Base-by-base conservation (phyloP, 2,113 vertebrate species). In the Mobula birostris region DNA sequence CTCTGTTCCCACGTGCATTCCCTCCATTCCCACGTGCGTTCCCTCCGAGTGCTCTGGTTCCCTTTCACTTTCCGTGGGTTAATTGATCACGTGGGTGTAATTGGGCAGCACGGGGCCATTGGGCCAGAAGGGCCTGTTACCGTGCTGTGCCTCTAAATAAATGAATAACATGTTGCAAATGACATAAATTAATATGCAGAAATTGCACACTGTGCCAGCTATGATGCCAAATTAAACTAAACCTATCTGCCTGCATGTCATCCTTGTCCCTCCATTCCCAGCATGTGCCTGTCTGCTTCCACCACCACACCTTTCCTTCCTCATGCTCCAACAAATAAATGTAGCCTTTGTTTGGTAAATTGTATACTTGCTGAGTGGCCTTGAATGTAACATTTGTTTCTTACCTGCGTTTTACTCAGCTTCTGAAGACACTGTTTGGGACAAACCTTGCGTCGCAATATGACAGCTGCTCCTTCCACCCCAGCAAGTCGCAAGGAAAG, bases 391-490 rank as follows among this genome's bases (percentile, higher is more conserved):
- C 36, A 40, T 19, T 83, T 88, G 29, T 5, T 66, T 93, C 19
- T 92, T 11, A 74, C 7, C 19, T 92, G 70, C 29, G 6, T 76
- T 48, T 36, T 15, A 11, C 29, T 93, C 88, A 99, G 99, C 94
- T 99, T 61, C 82, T 99, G 95, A 99, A 99, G 96, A 98, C 99
- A 0, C 96, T 99, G 94, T 99, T 99, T 95, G 99, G 99, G 32
- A 99, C 98, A 94, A 99, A 99, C 95, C 95, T 99, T 96, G 98
- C 98, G 36, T 99, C 98, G 56, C 98, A 99, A 95, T 98, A 97
- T 0, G 99, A 99, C 9, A 97, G 98, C 27, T 95, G 97, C 0
- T 97, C 97, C 32, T 98, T 98, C 12, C 97, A 98, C 94, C 97
- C 98, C 93, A 97, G 94, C 96, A 98, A 98, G 94, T 97, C 97